Percentiles rank a stretch among this genome's conserved stretches.
Conservation (phyloP, 2,113 vertebrate genomes). For the Macroglossus sobrinus region DNA sequence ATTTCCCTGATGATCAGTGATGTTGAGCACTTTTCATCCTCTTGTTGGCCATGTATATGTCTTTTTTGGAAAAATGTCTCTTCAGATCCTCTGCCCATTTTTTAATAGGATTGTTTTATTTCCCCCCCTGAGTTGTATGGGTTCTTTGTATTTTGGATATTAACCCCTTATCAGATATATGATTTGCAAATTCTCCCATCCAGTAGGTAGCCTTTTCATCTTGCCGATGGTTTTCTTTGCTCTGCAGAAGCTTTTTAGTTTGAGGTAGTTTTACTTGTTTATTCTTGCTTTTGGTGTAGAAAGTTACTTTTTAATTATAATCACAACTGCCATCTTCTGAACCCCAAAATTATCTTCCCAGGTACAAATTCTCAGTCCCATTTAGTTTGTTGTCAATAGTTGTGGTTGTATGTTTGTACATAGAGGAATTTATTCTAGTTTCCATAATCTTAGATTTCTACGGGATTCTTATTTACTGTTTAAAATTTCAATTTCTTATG, state of each 20-base stretch:
- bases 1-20: background rate
- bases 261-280: background rate
- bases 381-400: background rate
- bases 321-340: background rate
- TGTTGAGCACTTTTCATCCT: background rate
- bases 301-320: conserved; percentile 7
- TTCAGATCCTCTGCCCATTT: background rate
- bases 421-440: background rate
- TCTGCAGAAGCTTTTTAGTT: background rate
- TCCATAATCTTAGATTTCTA: background rate
- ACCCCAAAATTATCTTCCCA: background rate
- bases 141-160: background rate
- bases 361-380: background rate
- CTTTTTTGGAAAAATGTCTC: background rate
- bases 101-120: background rate
- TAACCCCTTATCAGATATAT: background rate
- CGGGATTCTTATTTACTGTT: background rate
- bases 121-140: background rate
- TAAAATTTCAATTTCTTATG: background rate
- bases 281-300: background rate
- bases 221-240: background rate
- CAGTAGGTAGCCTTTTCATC: background rate
- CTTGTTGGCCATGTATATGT: background rate
- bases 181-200: background rate
- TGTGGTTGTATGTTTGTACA: background rate